Evolutionary conservation across 2,797 vertebrate genomes (phyloP).

Genomic region (Diplodus sargus): DNA sequence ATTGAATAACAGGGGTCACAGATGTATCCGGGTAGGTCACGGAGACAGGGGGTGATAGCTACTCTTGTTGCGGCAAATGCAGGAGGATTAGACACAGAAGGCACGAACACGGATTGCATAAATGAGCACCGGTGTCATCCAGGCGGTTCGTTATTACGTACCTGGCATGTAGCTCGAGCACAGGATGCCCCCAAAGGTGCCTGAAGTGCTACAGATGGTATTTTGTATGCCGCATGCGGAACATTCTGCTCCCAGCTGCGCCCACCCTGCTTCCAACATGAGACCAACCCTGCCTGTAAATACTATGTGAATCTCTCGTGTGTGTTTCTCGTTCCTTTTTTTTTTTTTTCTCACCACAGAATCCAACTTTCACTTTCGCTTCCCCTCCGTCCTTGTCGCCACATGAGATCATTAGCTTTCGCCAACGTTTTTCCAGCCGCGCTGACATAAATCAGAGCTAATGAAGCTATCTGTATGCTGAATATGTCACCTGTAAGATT

Average conservation of each 20-base stretch:
- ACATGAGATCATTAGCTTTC: slow-evolving; percentile 32
- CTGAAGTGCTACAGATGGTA: slow-evolving; percentile 38
- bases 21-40: slow-evolving; percentile 33
- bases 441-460: slow-evolving; percentile 69
- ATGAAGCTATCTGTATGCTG: slow-evolving; percentile 72
- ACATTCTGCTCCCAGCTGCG: slow-evolving; percentile 45
- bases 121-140: slow-evolving; percentile 13
- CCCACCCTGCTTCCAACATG: slow-evolving; percentile 49
- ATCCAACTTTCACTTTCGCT: slow-evolving; percentile 27
- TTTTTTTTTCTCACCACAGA: slow-evolving; percentile 10
- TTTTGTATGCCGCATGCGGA: slow-evolving; percentile 57
- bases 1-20: slow-evolving; percentile 20
- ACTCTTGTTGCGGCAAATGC: slow-evolving; percentile 13
- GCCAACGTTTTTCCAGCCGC: slow-evolving; percentile 8
- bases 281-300: slow-evolving; percentile 12
- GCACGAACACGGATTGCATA: slow-evolving; percentile 11
- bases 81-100: neutral
- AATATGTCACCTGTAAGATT: slow-evolving; percentile 52
- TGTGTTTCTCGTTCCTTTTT: slow-evolving; percentile 21
- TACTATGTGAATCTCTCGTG: neutral
- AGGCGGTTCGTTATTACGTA: slow-evolving; percentile 15
- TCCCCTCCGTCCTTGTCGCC: neutral
- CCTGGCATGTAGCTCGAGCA: slow-evolving; percentile 25
- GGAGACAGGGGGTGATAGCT: neutral
- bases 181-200: slow-evolving; percentile 28